Conservation (phyloP, 2,113 vertebrate genomes). For the Neogobius melanostomus region DNA sequence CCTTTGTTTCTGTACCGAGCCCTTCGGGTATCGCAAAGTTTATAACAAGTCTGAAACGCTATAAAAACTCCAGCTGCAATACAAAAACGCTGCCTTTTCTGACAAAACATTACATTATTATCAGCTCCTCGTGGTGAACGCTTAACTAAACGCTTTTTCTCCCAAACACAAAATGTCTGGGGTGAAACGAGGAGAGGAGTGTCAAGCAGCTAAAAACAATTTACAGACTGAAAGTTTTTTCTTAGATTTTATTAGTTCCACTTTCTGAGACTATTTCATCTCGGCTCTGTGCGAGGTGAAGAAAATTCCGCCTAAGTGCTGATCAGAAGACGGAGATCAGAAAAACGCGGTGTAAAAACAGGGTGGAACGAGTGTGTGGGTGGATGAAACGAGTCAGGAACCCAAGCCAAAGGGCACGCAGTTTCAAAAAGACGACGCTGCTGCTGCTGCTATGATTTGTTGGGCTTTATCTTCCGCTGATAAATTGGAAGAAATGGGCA, state of each 20-base stretch:
- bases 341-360: neutral
- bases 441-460: slow-evolving; percentile 37
- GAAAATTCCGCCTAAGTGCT: slow-evolving; percentile 9
- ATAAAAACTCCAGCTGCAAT: too few species aligned
- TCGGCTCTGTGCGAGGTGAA: slow-evolving; percentile 1
- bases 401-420: slow-evolving; percentile 32
- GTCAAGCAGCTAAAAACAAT: neutral
- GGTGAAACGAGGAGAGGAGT: neutral
- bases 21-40: too few species aligned
- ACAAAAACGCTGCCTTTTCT: neutral
- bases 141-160: neutral
- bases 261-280: neutral
- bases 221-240: neutral
- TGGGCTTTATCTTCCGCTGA: slow-evolving; percentile 57
- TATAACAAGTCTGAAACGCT: too few species aligned
- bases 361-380: slow-evolving; percentile 1
- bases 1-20: too few species aligned
- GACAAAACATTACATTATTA: neutral
- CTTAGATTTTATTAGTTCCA: neutral
- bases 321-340: slow-evolving; percentile 18
- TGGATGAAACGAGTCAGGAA: slow-evolving; percentile 40
- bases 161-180: neutral
- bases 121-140: neutral
- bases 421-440: slow-evolving; percentile 15
- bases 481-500: slow-evolving; percentile 60